phyloP scores from a whole-genome alignment of 2,888 invertebrate species.

The Calliopum simillimum region DNA sequence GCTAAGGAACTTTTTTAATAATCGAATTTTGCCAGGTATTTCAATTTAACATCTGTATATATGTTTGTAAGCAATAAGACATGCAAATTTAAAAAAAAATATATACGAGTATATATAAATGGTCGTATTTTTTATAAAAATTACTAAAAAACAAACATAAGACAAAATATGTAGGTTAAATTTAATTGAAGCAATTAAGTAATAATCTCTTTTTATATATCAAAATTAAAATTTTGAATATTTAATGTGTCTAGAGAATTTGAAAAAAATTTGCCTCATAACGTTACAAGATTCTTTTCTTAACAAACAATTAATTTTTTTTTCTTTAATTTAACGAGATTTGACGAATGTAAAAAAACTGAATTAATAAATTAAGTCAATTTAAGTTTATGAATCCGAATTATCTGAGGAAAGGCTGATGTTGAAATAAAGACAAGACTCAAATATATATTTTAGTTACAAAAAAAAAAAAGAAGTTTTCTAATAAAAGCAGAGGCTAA shows the following conservation, averaged over 20 bases:
- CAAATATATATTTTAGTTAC: too few relatives aligned
- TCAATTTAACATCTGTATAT: background rate
- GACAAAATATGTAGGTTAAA: background rate
- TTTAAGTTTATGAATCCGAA: too few relatives aligned
- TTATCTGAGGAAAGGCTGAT: too few relatives aligned
- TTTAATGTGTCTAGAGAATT: background rate
- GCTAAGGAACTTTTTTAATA: slow-evolving; percentile 7
- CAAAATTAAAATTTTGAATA: background rate
- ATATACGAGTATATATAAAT: slow-evolving; percentile 14
- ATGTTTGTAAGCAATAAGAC: slow-evolving; percentile 13
- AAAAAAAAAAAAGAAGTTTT: too few relatives aligned
- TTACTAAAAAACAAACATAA: background rate
- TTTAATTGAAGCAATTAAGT: background rate
- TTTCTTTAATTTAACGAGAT: too few relatives aligned
- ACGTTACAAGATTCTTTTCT: slow-evolving; percentile 56
- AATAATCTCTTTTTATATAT: background rate
- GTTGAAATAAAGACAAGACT: too few relatives aligned
- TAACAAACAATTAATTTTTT: background rate
- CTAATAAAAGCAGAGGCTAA: too few relatives aligned
- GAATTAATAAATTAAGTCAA: too few relatives aligned
- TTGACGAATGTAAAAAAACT: too few relatives aligned
- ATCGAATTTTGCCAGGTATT: slow-evolving; percentile 20
- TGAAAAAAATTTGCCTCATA: slow-evolving; percentile 56
- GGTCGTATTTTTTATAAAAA: too few relatives aligned
- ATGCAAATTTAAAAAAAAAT: slow-evolving; percentile 40